A percentile compares a stretch with the other conserved stretches of the same genome.
These are phyloP conservation scores for Latheticus oryzae DNA, from an alignment of 2,888 invertebrate genomes.

Conservation along the genomic window DNA sequence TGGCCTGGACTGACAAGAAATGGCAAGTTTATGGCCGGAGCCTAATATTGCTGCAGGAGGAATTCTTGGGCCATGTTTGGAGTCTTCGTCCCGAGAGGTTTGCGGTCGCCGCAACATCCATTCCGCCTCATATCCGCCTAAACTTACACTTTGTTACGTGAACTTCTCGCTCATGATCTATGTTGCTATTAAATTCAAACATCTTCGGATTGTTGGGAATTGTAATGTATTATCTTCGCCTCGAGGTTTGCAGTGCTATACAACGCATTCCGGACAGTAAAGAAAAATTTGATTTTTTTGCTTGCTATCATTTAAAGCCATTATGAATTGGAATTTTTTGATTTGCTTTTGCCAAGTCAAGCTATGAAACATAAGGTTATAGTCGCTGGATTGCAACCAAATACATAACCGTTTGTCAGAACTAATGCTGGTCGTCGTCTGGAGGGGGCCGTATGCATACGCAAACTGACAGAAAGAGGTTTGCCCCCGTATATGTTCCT, in stretches of 20 bases:
- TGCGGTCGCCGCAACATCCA: constrained; percentile 66
- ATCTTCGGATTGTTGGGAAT: constrained; percentile 66
- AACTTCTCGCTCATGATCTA: constrained; percentile 66
- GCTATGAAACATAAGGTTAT: constrained; percentile 64
- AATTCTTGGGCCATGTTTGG: constrained; percentile 62
- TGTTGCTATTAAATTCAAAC: constrained; percentile 67
- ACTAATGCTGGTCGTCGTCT: constrained; percentile 58
- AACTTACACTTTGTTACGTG: constrained; percentile 64
- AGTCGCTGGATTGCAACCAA: constrained; percentile 66
- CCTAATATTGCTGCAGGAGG: constrained; percentile 51
- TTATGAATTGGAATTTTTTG: constrained; percentile 28
- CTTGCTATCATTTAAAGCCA: no score
- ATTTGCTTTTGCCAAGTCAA: constrained; percentile 58
- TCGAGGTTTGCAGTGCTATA: constrained; percentile 51
- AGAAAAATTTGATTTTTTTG: no score
- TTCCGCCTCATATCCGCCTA: constrained; percentile 62
- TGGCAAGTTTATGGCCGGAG: constrained; percentile 26
- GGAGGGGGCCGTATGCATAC: constrained; percentile 54
- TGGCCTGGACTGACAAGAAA: constrained; percentile 25
- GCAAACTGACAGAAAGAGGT: constrained; percentile 40
- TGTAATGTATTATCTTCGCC: constrained; percentile 65
- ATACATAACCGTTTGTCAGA: constrained; percentile 66
- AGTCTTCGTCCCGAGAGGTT: constrained; percentile 63
- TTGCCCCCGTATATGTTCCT: constrained; percentile 44
- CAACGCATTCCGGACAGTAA: no score